Conservation (phyloP, 2,888 invertebrate genomes). For the Polylopha cassiicola region DNA sequence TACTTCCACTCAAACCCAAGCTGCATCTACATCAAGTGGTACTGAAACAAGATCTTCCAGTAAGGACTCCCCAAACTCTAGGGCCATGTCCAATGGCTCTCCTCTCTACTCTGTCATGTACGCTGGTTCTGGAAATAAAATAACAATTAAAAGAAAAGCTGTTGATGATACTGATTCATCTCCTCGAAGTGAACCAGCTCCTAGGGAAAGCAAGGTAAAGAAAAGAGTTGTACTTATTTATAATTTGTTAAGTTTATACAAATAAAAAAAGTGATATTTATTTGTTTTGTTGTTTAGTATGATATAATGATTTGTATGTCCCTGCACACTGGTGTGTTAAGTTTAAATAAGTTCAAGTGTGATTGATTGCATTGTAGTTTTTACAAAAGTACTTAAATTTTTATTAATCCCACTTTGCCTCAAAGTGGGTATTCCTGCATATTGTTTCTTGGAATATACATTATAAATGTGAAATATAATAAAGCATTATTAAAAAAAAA, state of each 20-base stretch:
- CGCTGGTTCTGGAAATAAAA: constrained; percentile 88
- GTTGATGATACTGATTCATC: constrained; percentile 73
- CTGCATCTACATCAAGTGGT: constrained; percentile 51
- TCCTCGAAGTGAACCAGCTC: constrained; percentile 52
- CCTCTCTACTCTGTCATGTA: constrained; percentile 86
- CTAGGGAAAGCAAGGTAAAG: constrained; percentile 62
- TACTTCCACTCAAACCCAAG: constrained; percentile 66
- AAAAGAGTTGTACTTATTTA: background rate
- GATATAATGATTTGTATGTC: too few relatives aligned
- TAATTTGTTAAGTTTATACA: background rate
- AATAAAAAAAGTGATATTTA: too few relatives aligned
- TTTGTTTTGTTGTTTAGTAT: too few relatives aligned
- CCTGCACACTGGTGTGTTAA: too few relatives aligned
- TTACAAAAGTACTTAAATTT: too few relatives aligned
- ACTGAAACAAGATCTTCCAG: constrained; percentile 48
- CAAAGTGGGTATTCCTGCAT: too few relatives aligned
- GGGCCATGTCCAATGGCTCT: constrained; percentile 61
- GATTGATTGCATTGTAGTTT: too few relatives aligned
- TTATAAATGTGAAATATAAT: too few relatives aligned
- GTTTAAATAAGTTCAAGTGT: too few relatives aligned
- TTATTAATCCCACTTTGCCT: too few relatives aligned
- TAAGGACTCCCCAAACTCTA: constrained; percentile 61
- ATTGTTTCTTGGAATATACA: too few relatives aligned
- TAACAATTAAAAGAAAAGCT: constrained; percentile 88
- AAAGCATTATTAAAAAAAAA: too few relatives aligned